Conservation (phyloP, 1,140 invertebrate species). For the Leptinotarsa defecta region DNA sequence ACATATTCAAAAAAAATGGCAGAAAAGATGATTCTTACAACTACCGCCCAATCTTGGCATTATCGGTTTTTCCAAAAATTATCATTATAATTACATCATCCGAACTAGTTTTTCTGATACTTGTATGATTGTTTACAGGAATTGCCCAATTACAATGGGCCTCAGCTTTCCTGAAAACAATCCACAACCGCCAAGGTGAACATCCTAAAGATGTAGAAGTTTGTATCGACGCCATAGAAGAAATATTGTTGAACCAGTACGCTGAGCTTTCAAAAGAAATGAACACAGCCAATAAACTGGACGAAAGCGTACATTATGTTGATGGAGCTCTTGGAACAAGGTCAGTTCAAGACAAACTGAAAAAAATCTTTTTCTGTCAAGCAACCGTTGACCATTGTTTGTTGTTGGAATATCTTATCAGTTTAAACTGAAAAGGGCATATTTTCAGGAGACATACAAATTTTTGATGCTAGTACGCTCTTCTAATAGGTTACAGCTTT, state of each 20-base stretch:
- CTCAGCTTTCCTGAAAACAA: slow-evolving; percentile 46
- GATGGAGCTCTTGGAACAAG: slow-evolving; percentile 36
- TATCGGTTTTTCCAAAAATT: background rate
- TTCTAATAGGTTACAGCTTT: too few relatives aligned
- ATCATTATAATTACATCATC: too few relatives aligned
- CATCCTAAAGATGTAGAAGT: slow-evolving; percentile 48
- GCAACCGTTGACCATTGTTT: too few relatives aligned
- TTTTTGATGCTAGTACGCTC: too few relatives aligned
- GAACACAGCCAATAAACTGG: slow-evolving; percentile 30
- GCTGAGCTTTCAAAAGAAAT: slow-evolving; percentile 44
- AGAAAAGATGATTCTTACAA: background rate
- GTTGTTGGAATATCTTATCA: too few relatives aligned
- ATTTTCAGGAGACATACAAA: too few relatives aligned
- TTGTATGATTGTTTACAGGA: slow-evolving; percentile 27
- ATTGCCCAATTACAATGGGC: slow-evolving; percentile 54
- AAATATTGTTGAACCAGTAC: slow-evolving; percentile 49
- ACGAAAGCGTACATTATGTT: slow-evolving; percentile 32
- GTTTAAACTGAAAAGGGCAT: too few relatives aligned
- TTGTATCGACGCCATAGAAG: slow-evolving; percentile 49
- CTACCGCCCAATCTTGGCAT: background rate
- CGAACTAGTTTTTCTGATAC: too few relatives aligned
- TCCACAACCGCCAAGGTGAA: slow-evolving; percentile 41
- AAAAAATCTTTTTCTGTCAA: background rate
- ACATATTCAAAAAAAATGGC: background rate
- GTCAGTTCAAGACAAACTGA: background rate